phyloP scores from a whole-genome alignment of 2,888 invertebrate species.

The Magallana nippona region DNA sequence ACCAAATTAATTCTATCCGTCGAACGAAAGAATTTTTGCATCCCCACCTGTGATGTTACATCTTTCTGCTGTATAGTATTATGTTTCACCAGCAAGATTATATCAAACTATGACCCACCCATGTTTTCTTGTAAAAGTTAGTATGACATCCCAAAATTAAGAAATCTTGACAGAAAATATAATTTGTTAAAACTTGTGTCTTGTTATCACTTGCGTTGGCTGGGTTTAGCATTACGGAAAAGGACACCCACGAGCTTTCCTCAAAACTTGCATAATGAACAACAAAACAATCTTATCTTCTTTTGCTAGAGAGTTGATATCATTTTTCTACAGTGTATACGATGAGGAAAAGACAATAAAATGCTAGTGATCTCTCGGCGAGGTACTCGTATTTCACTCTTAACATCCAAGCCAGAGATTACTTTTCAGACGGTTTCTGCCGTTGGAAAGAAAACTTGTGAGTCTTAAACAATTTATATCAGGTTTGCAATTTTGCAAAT shows the following conservation, averaged over 20 bases:
- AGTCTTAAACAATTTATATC: not conserved
- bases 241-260: conserved; percentile 10
- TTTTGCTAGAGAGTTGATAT: conserved; percentile 17
- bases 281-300: conserved; percentile 5
- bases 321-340: conserved; percentile 9
- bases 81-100: not conserved
- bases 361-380: not conserved
- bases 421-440: conserved; percentile 10
- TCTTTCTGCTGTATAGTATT: not conserved
- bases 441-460: not conserved
- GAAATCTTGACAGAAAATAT: conserved; percentile 3
- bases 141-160: not conserved
- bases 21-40: not conserved
- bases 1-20: not conserved
- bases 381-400: conserved; percentile 11
- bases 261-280: conserved; percentile 21
- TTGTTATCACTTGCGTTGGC: not conserved
- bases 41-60: not conserved
- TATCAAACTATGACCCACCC: not conserved
- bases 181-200: conserved; percentile 5
- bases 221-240: not conserved
- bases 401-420: conserved; percentile 6
- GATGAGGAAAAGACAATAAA: conserved; percentile 17
- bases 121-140: not conserved
- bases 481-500: not conserved